Evolutionary conservation across 2,113 vertebrate species (phyloP).

Genomic region (Urocitellus parryii): DNA sequence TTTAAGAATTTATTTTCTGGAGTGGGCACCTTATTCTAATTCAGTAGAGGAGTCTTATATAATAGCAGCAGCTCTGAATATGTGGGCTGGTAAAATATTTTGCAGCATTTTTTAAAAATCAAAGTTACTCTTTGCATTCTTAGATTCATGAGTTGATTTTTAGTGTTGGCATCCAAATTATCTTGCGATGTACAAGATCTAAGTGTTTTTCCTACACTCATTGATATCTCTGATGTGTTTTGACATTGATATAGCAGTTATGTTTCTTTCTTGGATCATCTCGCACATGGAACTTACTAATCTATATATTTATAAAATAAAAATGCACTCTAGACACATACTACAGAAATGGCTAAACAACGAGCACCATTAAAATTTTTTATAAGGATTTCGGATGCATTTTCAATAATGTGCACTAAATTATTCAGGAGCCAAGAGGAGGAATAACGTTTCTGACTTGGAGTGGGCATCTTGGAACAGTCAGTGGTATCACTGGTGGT

Average conservation of each 20-base stretch:
- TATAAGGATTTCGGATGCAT: background rate
- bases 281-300: background rate
- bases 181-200: background rate
- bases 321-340: background rate
- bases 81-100: background rate
- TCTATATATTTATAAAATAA: slow-evolving; percentile 28
- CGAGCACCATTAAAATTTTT: background rate
- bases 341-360: background rate
- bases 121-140: slow-evolving; percentile 31
- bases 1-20: slow-evolving; percentile 10
- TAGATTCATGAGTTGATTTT: background rate
- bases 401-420: background rate
- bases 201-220: background rate
- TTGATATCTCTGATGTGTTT: background rate
- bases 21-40: background rate
- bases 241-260: background rate
- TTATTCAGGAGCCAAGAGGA: background rate
- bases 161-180: background rate
- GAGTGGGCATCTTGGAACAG: background rate
- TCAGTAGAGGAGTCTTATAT: background rate
- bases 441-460: background rate
- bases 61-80: background rate
- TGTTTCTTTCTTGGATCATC: background rate
- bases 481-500: background rate
- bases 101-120: background rate